Evolutionary conservation across 2,888 invertebrate genomes (phyloP).

Genomic region (Xestobium rufovillosum): DNA sequence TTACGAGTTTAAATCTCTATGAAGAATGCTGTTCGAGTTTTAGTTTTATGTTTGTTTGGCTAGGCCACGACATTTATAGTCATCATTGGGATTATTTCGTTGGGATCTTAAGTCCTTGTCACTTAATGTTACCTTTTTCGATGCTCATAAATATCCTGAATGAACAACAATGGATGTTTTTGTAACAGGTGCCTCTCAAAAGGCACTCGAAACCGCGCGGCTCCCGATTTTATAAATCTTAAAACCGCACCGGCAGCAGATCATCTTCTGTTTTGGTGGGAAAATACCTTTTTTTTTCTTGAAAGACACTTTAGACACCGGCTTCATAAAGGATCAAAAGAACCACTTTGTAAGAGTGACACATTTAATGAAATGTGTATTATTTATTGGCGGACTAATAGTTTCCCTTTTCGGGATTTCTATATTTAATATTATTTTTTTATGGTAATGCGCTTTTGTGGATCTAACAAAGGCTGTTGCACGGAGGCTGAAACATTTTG

Average conservation of each 20-base stretch:
- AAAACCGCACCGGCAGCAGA: not conserved
- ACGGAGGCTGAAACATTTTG: too few relatives aligned
- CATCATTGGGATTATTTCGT: too few relatives aligned
- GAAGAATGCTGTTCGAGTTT: too few relatives aligned
- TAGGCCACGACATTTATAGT: too few relatives aligned
- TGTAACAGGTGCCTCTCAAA: conserved; percentile 2
- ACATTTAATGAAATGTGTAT: conserved; percentile 37
- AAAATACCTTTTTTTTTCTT: too few relatives aligned
- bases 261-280: not conserved
- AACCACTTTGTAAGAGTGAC: conserved; percentile 37
- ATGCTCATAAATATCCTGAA: not conserved
- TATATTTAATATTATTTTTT: conserved; percentile 27
- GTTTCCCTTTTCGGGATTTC: conserved; percentile 12
- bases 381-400: conserved; percentile 32
- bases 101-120: too few relatives aligned
- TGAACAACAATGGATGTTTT: conserved; percentile 1
- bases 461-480: not conserved
- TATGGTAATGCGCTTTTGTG: conserved; percentile 27
- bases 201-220: not conserved
- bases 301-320: not conserved
- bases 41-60: too few relatives aligned
- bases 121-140: too few relatives aligned
- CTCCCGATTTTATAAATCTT: conserved; percentile 3
- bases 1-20: too few relatives aligned
- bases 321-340: conserved; percentile 29